These are phyloP conservation scores for Leptopilina myrica DNA, from an alignment of 2,888 invertebrate genomes.

Conservation along the genomic window DNA sequence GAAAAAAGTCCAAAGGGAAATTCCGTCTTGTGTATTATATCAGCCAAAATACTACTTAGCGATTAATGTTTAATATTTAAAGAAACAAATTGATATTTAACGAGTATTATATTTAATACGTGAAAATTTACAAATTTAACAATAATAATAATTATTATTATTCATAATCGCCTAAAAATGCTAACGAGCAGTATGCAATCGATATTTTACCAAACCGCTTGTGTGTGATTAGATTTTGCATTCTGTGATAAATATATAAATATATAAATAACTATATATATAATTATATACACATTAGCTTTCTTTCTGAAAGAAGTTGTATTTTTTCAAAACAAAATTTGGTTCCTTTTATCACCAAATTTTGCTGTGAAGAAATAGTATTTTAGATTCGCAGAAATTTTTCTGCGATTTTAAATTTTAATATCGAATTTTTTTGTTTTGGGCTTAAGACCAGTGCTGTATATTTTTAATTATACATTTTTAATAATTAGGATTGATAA, in stretches of 20 bases:
- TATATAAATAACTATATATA: not conserved
- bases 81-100: too few relatives aligned
- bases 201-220: constrained; percentile 38
- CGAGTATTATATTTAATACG: too few relatives aligned
- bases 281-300: not conserved
- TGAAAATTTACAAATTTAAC: too few relatives aligned
- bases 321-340: constrained; percentile 1
- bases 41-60: too few relatives aligned
- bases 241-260: constrained; percentile 33
- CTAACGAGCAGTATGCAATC: constrained; percentile 34
- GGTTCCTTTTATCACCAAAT: too few relatives aligned
- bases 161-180: constrained; percentile 19
- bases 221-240: constrained; percentile 41
- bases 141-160: not conserved
- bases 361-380: not conserved
- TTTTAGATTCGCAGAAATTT: not conserved
- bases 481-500: not conserved
- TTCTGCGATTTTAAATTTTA: constrained; percentile 10
- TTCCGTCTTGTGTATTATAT: too few relatives aligned
- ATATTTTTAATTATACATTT: constrained; percentile 27
- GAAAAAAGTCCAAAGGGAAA: too few relatives aligned
- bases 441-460: constrained; percentile 22
- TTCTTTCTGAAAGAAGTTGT: not conserved
- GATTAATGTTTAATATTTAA: too few relatives aligned
- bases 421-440: not conserved